Conservation (phyloP, 2,797 vertebrate species). For the Micrastur ruficollis region DNA sequence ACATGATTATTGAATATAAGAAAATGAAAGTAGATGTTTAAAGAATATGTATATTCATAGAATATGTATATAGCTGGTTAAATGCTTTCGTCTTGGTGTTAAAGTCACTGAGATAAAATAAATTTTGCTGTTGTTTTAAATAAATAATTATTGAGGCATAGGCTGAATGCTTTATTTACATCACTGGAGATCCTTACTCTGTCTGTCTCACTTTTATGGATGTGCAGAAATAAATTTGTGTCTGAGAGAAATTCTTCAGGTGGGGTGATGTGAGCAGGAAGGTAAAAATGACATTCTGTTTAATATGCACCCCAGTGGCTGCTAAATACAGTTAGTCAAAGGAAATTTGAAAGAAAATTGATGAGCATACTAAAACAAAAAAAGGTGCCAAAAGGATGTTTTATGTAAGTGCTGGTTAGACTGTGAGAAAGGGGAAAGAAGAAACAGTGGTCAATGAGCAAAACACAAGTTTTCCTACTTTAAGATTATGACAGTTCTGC, state of each 20-base stretch:
- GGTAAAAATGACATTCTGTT: neutral
- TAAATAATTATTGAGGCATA: neutral
- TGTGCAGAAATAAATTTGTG: neutral
- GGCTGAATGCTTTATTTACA: neutral
- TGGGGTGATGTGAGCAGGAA: neutral
- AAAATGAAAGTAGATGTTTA: neutral
- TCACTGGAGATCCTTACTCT: neutral
- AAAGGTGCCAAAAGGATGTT: neutral
- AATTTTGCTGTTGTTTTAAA: neutral
- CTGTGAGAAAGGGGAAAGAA: neutral
- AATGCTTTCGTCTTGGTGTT: neutral
- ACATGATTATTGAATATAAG: neutral
- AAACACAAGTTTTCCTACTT: neutral
- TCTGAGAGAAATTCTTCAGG: neutral
- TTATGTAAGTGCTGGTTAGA: neutral
- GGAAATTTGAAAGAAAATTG: neutral
- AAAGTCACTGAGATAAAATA: neutral
- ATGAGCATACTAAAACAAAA: neutral
- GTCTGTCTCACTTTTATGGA: neutral
- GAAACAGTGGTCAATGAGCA: neutral
- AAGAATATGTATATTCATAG: neutral
- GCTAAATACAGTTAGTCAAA: neutral
- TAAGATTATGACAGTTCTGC: neutral
- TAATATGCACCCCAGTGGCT: rapidly evolving
- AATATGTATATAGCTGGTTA: neutral